Evolutionary conservation across 2,888 invertebrate genomes (phyloP).

Genomic region (Lycophotia porphyrea): DNA sequence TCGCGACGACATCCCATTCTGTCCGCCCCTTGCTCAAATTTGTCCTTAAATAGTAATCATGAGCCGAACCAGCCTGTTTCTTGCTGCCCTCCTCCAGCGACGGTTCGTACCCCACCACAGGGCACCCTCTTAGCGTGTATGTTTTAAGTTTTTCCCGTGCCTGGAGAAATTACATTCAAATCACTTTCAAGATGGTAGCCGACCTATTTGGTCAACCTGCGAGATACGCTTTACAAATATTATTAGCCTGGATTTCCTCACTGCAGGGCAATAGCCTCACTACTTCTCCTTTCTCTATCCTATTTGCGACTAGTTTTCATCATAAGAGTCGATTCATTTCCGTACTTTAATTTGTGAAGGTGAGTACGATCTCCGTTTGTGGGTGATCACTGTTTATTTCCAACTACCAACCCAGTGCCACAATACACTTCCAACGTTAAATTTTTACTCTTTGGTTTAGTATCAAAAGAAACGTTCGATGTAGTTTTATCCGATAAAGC

Average conservation of each 20-base stretch:
- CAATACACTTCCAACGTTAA: background rate
- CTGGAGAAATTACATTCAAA: background rate
- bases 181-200: background rate
- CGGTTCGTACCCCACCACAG: background rate
- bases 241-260: background rate
- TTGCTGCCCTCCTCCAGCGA: background rate
- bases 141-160: background rate
- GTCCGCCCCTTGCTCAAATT: background rate
- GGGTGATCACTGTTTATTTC: slow-evolving; percentile 7
- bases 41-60: background rate
- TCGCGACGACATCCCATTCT: background rate
- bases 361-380: background rate
- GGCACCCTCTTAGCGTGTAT: too few relatives aligned
- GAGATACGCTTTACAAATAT: background rate
- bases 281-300: background rate
- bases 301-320: background rate
- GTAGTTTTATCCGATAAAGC: slow-evolving; percentile 7
- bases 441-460: slow-evolving; percentile 14
- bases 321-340: background rate
- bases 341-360: background rate
- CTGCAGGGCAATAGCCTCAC: background rate
- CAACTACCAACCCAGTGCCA: background rate
- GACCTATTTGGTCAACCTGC: background rate
- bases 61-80: background rate
- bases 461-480: background rate